Percentiles rank a stretch among this genome's conserved stretches.
Evolutionary conservation across 2,888 invertebrate genomes (phyloP).

Genomic region (Pycnomerus fuliginosus): DNA sequence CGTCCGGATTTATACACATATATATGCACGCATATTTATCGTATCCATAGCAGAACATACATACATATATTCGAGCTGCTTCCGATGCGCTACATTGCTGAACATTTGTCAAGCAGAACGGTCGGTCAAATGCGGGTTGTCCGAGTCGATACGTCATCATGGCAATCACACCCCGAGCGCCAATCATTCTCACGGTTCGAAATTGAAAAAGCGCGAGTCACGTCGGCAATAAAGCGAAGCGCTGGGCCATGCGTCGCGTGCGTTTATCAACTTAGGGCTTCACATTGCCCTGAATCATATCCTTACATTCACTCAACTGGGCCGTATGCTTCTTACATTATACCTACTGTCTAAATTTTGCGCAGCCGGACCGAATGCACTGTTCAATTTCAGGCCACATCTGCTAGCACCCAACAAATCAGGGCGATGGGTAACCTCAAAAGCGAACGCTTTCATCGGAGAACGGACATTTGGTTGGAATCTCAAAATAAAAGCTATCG

Average conservation of each 20-base stretch:
- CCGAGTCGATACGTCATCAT: conserved; percentile 54
- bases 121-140: conserved; percentile 45
- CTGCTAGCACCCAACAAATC: no score
- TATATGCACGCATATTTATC: conserved; percentile 33
- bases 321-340: no score
- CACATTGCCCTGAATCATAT: conserved; percentile 42
- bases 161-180: conserved; percentile 55
- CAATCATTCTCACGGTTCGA: conserved; percentile 53
- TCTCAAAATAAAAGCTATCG: no score
- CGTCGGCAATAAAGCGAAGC: conserved; percentile 54
- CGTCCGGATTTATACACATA: conserved; percentile 10
- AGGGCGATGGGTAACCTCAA: no score
- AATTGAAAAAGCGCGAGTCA: conserved; percentile 56
- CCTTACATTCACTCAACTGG: no score
- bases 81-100: conserved; percentile 39
- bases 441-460: no score
- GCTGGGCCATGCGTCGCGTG: conserved; percentile 51
- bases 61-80: conserved; percentile 30
- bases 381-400: no score
- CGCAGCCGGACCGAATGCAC: no score
- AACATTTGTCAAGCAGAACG: conserved; percentile 47
- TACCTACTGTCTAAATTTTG: no score
- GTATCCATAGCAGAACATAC: conserved; percentile 28
- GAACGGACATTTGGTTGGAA: no score
- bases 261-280: conserved; percentile 50